Conservation (phyloP, 2,797 vertebrate genomes). For the Bucorvus abyssinicus region DNA sequence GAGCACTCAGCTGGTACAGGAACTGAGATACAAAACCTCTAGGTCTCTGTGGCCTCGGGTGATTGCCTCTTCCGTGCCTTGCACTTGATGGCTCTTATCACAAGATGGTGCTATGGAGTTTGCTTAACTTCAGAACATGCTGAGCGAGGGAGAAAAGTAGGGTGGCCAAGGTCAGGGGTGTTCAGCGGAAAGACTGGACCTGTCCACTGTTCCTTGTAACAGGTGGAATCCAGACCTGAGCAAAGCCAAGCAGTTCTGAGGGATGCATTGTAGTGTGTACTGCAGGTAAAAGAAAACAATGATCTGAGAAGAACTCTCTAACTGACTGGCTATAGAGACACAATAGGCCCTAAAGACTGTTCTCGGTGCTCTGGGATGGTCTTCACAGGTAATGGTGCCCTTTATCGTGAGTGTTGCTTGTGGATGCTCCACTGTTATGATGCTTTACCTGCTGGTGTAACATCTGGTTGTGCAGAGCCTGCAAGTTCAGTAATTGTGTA, state of each 20-base stretch:
- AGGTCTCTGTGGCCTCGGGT: neutral
- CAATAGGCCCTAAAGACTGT: neutral
- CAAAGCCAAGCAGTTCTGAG: neutral
- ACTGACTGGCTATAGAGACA: neutral
- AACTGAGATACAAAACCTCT: neutral
- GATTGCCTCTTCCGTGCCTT: neutral
- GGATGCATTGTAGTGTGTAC: neutral
- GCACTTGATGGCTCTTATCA: neutral
- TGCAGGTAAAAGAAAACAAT: neutral
- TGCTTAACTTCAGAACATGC: neutral
- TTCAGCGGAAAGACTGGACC: neutral
- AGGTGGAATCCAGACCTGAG: neutral
- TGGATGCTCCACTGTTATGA: neutral
- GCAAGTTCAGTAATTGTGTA: neutral
- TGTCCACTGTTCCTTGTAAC: fast-evolving
- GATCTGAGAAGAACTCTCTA: neutral
- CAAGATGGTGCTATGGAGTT: conserved; percentile 64
- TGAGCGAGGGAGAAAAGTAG: neutral
- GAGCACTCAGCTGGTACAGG: fast-evolving
- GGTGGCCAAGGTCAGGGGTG: neutral
- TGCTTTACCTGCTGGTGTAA: neutral
- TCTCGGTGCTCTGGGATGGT: neutral
- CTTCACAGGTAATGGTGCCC: fast-evolving
- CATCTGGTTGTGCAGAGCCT: neutral
- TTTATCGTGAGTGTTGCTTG: neutral